These are phyloP conservation scores for Cylas formicarius DNA, from an alignment of 1,140 invertebrate species.

Conservation along the genomic window DNA sequence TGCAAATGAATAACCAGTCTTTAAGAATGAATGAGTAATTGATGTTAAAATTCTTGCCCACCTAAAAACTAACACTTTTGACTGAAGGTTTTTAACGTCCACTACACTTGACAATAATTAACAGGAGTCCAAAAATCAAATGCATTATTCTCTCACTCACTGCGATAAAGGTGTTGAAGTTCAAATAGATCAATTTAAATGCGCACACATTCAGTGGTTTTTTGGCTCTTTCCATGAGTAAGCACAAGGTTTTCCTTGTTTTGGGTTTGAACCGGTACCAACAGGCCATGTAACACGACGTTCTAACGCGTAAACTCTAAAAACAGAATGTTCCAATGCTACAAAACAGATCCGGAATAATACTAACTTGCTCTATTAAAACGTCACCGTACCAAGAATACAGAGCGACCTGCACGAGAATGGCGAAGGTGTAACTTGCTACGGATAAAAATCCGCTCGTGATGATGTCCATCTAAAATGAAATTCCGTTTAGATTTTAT, in stretches of 20 bases:
- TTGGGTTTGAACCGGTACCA: slow-evolving; percentile 22
- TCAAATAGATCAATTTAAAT: slow-evolving; percentile 6
- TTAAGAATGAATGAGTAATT: too few species aligned
- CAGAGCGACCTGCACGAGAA: slow-evolving; percentile 34
- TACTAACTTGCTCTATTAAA: slow-evolving; percentile 23
- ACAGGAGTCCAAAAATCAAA: too few species aligned
- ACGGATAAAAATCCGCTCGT: slow-evolving; percentile 12
- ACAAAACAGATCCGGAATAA: not conserved
- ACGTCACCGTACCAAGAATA: slow-evolving; percentile 37
- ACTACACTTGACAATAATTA: too few species aligned
- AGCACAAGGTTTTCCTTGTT: slow-evolving; percentile 22
- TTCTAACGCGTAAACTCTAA: slow-evolving; percentile 26
- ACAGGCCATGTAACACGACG: slow-evolving; percentile 25
- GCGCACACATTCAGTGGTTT: slow-evolving; percentile 29
- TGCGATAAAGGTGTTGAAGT: slow-evolving; percentile 6
- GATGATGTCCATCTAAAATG: slow-evolving; percentile 9
- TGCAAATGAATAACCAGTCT: too few species aligned
- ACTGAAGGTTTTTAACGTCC: too few species aligned
- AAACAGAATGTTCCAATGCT: slow-evolving; percentile 3
- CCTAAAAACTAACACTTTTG: too few species aligned
- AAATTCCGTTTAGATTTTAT: slow-evolving; percentile 4
- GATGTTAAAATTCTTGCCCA: too few species aligned
- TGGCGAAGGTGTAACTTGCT: slow-evolving; percentile 16
- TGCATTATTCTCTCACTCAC: slow-evolving; percentile 9
- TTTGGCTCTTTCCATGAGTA: slow-evolving; percentile 32